These are phyloP conservation scores for Drosophila conformis DNA, from an alignment of 2,888 invertebrate species.

Conservation along the genomic window DNA sequence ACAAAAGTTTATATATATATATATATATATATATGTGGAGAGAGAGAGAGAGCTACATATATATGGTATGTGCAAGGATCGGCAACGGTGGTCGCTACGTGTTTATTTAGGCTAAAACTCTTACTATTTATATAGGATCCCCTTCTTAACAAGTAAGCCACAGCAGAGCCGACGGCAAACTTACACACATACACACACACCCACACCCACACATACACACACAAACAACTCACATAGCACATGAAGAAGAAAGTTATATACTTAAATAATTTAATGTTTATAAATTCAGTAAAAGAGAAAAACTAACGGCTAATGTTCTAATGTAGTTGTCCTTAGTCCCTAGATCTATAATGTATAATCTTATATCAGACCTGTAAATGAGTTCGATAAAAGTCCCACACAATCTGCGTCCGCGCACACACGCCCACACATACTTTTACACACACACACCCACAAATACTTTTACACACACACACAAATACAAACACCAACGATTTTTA, in stretches of 20 bases:
- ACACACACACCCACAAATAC: constrained; percentile 13
- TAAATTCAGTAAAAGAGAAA: constrained; percentile 41
- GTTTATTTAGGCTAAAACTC: constrained; percentile 61
- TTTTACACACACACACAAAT: constrained; percentile 17
- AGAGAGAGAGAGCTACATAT: constrained; percentile 16
- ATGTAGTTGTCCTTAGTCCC: constrained; percentile 63
- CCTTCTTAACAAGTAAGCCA: constrained; percentile 33
- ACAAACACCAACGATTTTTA: constrained; percentile 53
- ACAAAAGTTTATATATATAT: constrained; percentile 41
- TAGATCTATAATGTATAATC: constrained; percentile 53
- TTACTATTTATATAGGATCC: constrained; percentile 59
- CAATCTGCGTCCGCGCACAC: constrained; percentile 13
- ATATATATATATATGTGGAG: constrained; percentile 15
- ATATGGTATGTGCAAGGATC: constrained; percentile 16
- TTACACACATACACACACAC: constrained; percentile 22
- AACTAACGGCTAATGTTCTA: constrained; percentile 57
- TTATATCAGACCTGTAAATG: constrained; percentile 47
- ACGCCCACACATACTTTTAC: constrained; percentile 6
- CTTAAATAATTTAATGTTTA: constrained; percentile 67
- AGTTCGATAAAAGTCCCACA: constrained; percentile 46
- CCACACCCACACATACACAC: constrained; percentile 26
- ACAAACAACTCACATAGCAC: constrained; percentile 38
- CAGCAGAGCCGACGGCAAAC: constrained; percentile 36
- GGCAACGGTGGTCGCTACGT: constrained; percentile 14
- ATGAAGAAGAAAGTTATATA: constrained; percentile 60